Percentiles rank a stretch among this genome's conserved stretches.
Conservation (phyloP, 2,113 vertebrate species). For the Oryzias curvinotus region DNA sequence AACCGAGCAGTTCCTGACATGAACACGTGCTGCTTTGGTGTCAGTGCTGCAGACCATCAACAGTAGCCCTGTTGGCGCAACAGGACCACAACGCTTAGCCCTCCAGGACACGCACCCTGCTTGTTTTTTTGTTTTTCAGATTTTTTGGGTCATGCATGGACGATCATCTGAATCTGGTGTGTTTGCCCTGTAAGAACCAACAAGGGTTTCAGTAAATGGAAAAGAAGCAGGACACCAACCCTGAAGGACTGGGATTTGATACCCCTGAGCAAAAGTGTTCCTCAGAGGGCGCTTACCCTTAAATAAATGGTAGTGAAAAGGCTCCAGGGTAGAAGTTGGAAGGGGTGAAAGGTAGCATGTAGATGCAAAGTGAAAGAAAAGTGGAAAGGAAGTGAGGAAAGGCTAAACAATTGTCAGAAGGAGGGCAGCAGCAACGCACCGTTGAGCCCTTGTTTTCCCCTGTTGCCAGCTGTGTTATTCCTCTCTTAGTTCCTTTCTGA, state of each 20-base stretch:
- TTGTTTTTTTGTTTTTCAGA: too few species aligned
- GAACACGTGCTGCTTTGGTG: too few species aligned
- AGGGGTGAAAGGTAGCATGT: slow-evolving; percentile 3
- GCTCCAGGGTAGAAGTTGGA: neutral
- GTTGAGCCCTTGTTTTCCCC: slow-evolving; percentile 49
- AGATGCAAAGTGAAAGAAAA: slow-evolving; percentile 9
- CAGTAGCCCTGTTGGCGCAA: too few species aligned
- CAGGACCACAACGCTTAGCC: too few species aligned
- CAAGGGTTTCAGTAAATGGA: too few species aligned
- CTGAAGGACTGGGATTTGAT: slow-evolving; percentile 52
- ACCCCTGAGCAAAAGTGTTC: slow-evolving; percentile 37
- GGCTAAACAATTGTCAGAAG: slow-evolving; percentile 30
- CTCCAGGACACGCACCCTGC: too few species aligned
- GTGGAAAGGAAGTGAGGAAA: slow-evolving; percentile 1
- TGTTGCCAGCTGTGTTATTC: slow-evolving; percentile 53
- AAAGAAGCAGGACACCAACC: slow-evolving; percentile 4
- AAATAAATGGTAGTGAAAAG: slow-evolving; percentile 10
- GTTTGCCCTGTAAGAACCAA: too few species aligned
- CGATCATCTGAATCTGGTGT: too few species aligned
- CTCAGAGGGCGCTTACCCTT: slow-evolving; percentile 11
- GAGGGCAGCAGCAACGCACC: slow-evolving; percentile 28
- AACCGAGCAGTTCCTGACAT: too few species aligned
- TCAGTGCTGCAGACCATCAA: too few species aligned
- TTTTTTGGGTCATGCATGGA: too few species aligned
- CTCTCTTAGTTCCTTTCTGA: slow-evolving; percentile 62